These are phyloP conservation scores for Philereme transversata DNA, from an alignment of 2,888 invertebrate genomes.

Conservation along the genomic window DNA sequence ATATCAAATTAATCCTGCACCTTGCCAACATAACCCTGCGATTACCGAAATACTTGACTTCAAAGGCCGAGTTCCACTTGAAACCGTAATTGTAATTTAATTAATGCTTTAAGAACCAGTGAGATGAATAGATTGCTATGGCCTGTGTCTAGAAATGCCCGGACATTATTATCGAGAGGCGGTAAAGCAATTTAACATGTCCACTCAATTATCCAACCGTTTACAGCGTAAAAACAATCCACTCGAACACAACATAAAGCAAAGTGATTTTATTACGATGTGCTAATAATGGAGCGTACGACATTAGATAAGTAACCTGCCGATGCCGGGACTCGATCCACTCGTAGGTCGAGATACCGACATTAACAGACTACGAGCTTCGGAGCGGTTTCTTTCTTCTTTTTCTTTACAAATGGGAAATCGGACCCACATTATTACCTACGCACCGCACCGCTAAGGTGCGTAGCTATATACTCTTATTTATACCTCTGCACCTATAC, in stretches of 20 bases:
- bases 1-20: constrained; percentile 22
- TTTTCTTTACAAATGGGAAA: constrained; percentile 65
- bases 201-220: constrained; percentile 47
- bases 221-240: constrained; percentile 43
- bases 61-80: constrained; percentile 7
- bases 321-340: constrained; percentile 22
- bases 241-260: constrained; percentile 43
- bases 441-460: constrained; percentile 18
- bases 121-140: constrained; percentile 26
- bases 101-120: constrained; percentile 26
- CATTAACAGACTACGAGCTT: constrained; percentile 55
- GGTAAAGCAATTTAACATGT: constrained; percentile 49
- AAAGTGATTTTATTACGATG: constrained; percentile 45
- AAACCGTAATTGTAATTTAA: constrained; percentile 20
- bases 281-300: constrained; percentile 39
- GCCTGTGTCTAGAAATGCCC: constrained; percentile 33
- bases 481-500: not conserved
- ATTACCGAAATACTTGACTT: constrained; percentile 25
- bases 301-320: constrained; percentile 38
- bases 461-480: constrained; percentile 24
- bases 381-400: constrained; percentile 53
- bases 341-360: constrained; percentile 42
- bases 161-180: constrained; percentile 47
- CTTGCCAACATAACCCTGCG: constrained; percentile 15
- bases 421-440: constrained; percentile 59